These are phyloP conservation scores for Nycticorax nycticorax DNA, from an alignment of 2,113 vertebrate species.

Conservation along the genomic window DNA sequence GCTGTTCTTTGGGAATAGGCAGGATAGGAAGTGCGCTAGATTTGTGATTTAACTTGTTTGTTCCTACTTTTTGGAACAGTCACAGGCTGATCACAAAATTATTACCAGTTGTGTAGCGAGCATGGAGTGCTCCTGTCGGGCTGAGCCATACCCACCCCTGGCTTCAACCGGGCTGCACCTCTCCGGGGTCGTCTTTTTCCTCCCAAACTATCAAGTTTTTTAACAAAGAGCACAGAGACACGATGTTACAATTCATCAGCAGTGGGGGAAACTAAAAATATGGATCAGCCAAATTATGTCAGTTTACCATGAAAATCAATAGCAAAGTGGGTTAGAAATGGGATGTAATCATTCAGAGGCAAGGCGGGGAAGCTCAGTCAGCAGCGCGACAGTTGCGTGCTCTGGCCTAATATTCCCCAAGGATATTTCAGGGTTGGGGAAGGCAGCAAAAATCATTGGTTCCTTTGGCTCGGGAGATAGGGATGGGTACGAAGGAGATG, in stretches of 20 bases:
- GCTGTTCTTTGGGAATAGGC: constrained; percentile 37
- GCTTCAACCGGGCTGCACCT: neutral
- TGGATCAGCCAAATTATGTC: neutral
- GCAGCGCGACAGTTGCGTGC: neutral
- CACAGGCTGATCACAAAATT: neutral
- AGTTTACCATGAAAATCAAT: constrained; percentile 24
- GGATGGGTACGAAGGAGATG: neutral
- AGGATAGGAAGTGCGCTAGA: constrained; percentile 1
- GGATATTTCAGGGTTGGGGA: neutral
- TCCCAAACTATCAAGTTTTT: neutral
- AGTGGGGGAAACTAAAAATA: neutral
- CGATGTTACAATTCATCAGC: neutral
- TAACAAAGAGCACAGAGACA: neutral
- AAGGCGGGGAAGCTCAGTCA: neutral
- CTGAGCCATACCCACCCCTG: neutral
- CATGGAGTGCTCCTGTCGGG: neutral
- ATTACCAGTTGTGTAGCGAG: neutral
- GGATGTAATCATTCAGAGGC: neutral
- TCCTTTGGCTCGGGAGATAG: neutral
- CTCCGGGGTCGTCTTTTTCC: neutral
- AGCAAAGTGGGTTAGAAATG: neutral
- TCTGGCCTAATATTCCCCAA: neutral
- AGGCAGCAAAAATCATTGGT: neutral
- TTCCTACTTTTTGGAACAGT: constrained; percentile 35
- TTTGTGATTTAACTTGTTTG: constrained; percentile 34